These are phyloP conservation scores for Synodontis membranacea DNA, from an alignment of 2,113 vertebrate species.

Conservation along the genomic window DNA sequence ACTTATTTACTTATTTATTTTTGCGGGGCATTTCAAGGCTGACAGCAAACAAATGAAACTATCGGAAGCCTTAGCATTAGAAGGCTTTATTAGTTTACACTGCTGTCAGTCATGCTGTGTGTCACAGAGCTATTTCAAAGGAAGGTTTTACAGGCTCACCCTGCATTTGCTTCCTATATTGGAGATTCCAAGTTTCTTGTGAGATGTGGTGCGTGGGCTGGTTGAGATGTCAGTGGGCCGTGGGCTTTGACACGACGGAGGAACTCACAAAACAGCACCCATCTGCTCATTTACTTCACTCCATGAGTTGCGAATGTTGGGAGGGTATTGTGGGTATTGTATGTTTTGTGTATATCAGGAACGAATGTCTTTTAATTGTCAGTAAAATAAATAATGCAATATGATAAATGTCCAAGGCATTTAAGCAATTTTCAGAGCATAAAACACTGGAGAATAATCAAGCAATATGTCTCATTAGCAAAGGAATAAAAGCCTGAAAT, in stretches of 20 bases:
- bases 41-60: slow-evolving; percentile 31
- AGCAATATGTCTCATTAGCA: background rate
- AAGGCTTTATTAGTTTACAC: slow-evolving; percentile 23
- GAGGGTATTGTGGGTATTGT: background rate
- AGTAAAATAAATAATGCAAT: background rate
- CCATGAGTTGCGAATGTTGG: background rate
- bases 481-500: background rate
- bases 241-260: background rate
- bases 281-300: slow-evolving; percentile 1
- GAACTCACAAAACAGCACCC: slow-evolving; percentile 11
- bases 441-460: background rate
- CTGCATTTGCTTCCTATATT: slow-evolving; percentile 24
- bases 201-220: background rate
- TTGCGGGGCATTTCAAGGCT: slow-evolving; percentile 13
- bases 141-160: slow-evolving; percentile 10
- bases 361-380: too few relatives aligned
- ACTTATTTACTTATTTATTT: slow-evolving; percentile 1
- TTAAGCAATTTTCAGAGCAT: background rate
- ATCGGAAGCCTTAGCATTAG: background rate
- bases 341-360: background rate
- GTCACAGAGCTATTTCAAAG: background rate
- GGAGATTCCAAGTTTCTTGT: slow-evolving; percentile 13
- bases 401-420: background rate
- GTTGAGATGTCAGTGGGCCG: slow-evolving; percentile 24
- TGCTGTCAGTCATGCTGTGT: background rate